Evolutionary conservation across 92 coral and sea anemone species (phyloP), one percentile per base, ranked within the genome.

Genomic region (Siderastrea siderea): DNA sequence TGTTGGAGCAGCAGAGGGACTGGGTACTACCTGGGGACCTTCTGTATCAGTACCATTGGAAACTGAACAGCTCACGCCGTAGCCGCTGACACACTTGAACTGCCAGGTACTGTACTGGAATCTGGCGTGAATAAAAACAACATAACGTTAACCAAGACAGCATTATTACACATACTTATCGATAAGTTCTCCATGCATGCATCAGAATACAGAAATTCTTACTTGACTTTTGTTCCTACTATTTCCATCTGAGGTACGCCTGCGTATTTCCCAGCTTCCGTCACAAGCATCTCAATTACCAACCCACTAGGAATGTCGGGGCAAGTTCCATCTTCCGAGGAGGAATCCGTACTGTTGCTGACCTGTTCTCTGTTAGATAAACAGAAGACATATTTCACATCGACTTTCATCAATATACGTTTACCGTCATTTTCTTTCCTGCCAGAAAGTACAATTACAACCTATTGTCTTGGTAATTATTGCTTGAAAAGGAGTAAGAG

Each of bases 161-260:
- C 14, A 60, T 19, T 64, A 14, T 49, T 3, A 65, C 38, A 1
- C 70, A 14, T 16, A 6, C 4, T 26, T 3, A n/a, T 6, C n/a
- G 38, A 6, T 5, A n/a, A 65, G 44, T 67, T 4, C 47, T 5
- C 47, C 13, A 3, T 43, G 60, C 6, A 58, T n/a, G 2, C 52
- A 14, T 38, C 8, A 43, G 19, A 52, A 19, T 48, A 59, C 47
- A 49, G 15, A n/a, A 6, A 16, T 59, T 47, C 48, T 86, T 85
- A 97, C 99, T 90, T 95, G 68, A 92, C 72, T 71, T 91, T 96
- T 11, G 96, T 90, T 26, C 99, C 99, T 55, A 91, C 92, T 13
- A 97, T 80, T 84, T 97, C 98, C 94, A 93, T 86, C 69, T 97
- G 99, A 52, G 95, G 87, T 1, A 90, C 92, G 44, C 99, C 99